Evolutionary conservation across 2,888 invertebrate species (phyloP).

Genomic region (Polymixis flavicincta): DNA sequence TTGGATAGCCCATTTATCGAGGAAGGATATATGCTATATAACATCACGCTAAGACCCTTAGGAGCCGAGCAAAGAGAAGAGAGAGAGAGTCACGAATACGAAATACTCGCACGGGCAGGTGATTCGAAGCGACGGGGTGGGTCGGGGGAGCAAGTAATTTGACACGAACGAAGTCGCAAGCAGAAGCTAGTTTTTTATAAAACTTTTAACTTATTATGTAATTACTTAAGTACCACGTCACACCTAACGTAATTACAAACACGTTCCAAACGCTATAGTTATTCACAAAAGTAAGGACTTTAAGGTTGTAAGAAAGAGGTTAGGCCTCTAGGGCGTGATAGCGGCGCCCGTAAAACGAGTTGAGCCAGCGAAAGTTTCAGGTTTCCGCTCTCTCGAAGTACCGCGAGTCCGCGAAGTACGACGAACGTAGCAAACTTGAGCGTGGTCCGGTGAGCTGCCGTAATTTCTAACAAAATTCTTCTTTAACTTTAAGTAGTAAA

Average conservation of each 20-base stretch:
- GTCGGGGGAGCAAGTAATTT: no score
- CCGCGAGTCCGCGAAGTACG: constrained; percentile 70
- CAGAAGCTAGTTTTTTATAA: not conserved
- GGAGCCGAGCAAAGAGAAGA: no score
- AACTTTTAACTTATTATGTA: constrained; percentile 9
- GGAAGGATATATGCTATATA: no score
- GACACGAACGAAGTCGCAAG: no score
- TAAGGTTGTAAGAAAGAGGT: constrained; percentile 75
- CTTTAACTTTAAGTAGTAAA: constrained; percentile 51
- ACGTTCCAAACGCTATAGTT: constrained; percentile 46
- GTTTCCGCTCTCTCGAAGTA: constrained; percentile 72
- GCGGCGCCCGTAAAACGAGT: constrained; percentile 79
- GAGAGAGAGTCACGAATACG: no score
- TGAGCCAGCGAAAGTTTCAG: constrained; percentile 79
- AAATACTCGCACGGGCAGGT: no score
- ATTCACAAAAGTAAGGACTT: constrained; percentile 63
- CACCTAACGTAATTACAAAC: constrained; percentile 49
- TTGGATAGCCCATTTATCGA: no score
- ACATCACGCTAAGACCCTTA: no score
- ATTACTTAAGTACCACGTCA: constrained; percentile 7
- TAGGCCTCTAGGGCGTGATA: constrained; percentile 83
- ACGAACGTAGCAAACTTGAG: constrained; percentile 75
- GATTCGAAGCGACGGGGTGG: no score
- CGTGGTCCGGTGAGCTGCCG: constrained; percentile 70
- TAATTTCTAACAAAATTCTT: constrained; percentile 63